Conservation (phyloP, 35 echinoderm and acorn worm genomes). For the Lytechinus variegatus region DNA sequence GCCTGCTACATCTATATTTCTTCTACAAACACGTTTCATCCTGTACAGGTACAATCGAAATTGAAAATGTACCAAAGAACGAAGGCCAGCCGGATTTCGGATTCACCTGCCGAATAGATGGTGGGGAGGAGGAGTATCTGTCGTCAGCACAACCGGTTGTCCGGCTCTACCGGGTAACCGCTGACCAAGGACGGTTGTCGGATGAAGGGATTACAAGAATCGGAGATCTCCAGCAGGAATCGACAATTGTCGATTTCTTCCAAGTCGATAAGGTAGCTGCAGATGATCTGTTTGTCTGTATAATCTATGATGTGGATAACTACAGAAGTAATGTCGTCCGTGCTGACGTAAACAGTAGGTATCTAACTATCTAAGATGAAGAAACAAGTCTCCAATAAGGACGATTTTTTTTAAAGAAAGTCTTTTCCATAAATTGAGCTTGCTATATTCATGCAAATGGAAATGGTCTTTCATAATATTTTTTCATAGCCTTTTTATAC, state of each 20-base stretch:
- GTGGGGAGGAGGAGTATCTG: conserved; percentile 32
- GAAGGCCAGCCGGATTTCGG: not conserved
- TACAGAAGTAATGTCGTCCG: not conserved
- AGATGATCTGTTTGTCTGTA: not conserved
- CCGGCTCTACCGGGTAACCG: not conserved
- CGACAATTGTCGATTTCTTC: not conserved
- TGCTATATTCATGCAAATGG: too few species aligned
- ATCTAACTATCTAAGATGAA: not conserved
- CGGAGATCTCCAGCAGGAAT: not conserved
- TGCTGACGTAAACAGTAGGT: not conserved
- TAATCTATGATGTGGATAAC: not conserved
- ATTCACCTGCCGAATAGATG: not conserved
- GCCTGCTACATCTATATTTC: too few species aligned
- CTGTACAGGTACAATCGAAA: not conserved
- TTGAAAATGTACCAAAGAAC: not conserved
- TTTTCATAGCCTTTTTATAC: too few species aligned
- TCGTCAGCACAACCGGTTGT: not conserved
- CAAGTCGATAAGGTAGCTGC: not conserved
- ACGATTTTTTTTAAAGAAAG: too few species aligned
- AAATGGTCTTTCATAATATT: too few species aligned
- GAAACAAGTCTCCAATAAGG: too few species aligned
- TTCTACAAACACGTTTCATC: too few species aligned
- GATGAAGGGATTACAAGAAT: not conserved
- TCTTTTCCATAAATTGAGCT: too few species aligned
- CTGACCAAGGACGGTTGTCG: not conserved